Evolutionary conservation across 2,888 invertebrate species (phyloP).

Genomic region (Seira musarum): DNA sequence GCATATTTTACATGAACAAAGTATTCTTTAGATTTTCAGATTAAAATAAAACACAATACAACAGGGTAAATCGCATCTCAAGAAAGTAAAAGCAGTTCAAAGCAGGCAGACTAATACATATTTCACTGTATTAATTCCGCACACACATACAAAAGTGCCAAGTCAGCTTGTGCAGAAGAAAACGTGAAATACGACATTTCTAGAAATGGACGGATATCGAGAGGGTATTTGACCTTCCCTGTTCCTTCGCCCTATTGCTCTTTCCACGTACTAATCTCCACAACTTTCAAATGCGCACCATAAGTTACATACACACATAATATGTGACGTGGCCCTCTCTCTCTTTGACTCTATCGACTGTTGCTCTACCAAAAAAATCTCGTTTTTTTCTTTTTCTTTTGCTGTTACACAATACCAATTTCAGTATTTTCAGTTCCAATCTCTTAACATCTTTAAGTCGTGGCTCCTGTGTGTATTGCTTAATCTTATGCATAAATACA

Average conservation of each 20-base stretch:
- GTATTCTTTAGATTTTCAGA: neutral
- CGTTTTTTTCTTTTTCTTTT: neutral
- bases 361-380: conserved; percentile 27
- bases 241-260: conserved; percentile 47
- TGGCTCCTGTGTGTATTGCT: conserved; percentile 21
- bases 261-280: neutral
- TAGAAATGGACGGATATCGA: conserved; percentile 40
- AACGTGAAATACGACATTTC: conserved; percentile 35
- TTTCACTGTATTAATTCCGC: no score
- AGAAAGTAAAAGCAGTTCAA: neutral
- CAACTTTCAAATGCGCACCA: neutral
- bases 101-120: no score
- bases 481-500: conserved; percentile 44
- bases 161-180: no score
- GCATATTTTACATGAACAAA: conserved; percentile 13
- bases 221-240: conserved; percentile 65
- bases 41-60: neutral
- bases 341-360: neutral
- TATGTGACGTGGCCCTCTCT: conserved; percentile 7
- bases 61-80: neutral
- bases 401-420: conserved; percentile 46
- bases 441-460: conserved; percentile 1
- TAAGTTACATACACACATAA: no score
- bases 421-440: conserved; percentile 45
- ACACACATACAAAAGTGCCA: no score